Percentiles rank a stretch among this genome's conserved stretches.
Conservation (phyloP, 2,888 invertebrate species). For the Megamerina dolium region DNA sequence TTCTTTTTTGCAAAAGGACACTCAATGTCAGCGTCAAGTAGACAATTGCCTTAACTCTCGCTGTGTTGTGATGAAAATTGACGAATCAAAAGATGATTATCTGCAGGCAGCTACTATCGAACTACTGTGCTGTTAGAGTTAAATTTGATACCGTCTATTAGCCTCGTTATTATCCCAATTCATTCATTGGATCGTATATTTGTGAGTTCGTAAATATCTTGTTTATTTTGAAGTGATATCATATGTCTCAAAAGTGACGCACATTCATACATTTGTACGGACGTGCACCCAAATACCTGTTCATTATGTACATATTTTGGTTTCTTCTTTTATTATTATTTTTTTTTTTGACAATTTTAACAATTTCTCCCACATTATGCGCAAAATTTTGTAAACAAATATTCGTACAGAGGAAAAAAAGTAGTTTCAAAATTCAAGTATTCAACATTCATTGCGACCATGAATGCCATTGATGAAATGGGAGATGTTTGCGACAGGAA, state of each 20-base stretch:
- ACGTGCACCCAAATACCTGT: conserved; percentile 28
- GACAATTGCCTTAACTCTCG: conserved; percentile 30
- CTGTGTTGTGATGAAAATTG: conserved; percentile 1
- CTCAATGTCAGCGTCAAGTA: conserved; percentile 31
- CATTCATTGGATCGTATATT: no score
- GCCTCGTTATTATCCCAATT: conserved; percentile 43
- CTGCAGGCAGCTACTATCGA: conserved; percentile 20
- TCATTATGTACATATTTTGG: conserved; percentile 7
- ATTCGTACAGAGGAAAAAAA: no score
- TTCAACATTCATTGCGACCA: conserved; percentile 5
- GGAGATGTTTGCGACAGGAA: conserved; percentile 29
- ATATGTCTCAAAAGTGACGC: conserved; percentile 30
- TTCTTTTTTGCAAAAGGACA: conserved; percentile 21
- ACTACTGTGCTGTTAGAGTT: conserved; percentile 21
- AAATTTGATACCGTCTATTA: conserved; percentile 47
- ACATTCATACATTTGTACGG: conserved; percentile 10
- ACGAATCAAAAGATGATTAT: conserved; percentile 37
- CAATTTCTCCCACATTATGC: conserved; percentile 31
- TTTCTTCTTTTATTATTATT: neutral
- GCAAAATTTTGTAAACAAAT: no score
- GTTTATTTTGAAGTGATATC: conserved; percentile 45
- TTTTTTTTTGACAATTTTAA: neutral
- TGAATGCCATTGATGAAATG: conserved; percentile 31
- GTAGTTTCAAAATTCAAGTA: no score
- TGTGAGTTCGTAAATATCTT: no score